These are phyloP conservation scores for Tenthredo livida DNA, from an alignment of 2,888 invertebrate genomes.

Conservation along the genomic window DNA sequence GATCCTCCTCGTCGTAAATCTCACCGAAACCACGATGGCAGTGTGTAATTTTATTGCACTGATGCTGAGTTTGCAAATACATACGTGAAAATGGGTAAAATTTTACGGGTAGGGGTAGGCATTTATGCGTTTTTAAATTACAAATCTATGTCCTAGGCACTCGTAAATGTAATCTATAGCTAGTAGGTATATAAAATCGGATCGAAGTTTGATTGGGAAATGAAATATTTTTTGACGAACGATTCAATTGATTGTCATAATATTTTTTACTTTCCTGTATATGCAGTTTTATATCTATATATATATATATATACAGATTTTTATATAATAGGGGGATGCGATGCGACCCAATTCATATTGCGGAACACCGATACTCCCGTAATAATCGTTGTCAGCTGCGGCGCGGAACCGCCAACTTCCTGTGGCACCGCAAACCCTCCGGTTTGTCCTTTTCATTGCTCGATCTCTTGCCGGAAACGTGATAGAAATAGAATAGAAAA, in stretches of 20 bases:
- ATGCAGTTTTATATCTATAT: too few species aligned
- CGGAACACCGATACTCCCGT: neutral
- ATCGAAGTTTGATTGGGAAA: conserved; percentile 20
- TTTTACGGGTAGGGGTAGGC: neutral
- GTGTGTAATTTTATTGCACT: neutral
- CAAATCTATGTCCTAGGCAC: neutral
- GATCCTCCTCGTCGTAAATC: neutral
- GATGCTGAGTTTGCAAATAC: neutral
- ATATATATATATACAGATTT: neutral
- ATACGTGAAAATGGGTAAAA: neutral
- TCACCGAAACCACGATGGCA: neutral
- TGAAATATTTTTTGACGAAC: neutral
- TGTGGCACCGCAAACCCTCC: neutral
- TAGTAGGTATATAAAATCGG: neutral
- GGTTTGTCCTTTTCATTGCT: conserved; percentile 19
- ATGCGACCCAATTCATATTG: conserved; percentile 2
- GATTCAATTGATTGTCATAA: conserved; percentile 25
- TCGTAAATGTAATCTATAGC: neutral
- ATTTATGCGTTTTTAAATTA: neutral
- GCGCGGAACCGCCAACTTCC: neutral
- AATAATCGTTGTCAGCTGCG: conserved; percentile 36
- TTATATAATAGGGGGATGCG: neutral
- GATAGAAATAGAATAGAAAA: conserved; percentile 13
- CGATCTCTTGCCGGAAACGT: conserved; percentile 2
- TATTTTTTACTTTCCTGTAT: neutral